Conservation (phyloP, 2,888 invertebrate species). For the Diaprepes abbreviatus region DNA sequence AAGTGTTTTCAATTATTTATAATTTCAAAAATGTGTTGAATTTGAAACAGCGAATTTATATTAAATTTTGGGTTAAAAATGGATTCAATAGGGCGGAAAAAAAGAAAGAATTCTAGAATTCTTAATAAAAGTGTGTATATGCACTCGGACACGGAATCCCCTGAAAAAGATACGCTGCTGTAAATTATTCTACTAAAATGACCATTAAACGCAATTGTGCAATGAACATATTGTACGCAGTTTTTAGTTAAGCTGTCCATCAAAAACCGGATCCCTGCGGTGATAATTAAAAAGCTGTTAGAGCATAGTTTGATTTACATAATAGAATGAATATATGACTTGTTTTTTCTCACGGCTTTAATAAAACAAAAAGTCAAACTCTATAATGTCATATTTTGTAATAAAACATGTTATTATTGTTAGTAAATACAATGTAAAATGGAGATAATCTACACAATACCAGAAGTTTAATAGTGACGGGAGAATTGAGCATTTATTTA, state of each 20-base stretch:
- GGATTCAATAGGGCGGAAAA: no score
- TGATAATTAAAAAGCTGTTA: slow-evolving; percentile 14
- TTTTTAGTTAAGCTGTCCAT: slow-evolving; percentile 4
- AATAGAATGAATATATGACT: neutral
- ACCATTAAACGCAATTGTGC: neutral
- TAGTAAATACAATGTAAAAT: no score
- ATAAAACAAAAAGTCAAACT: neutral
- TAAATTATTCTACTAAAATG: neutral
- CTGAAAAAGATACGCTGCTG: neutral
- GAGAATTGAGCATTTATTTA: no score
- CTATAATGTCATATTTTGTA: neutral
- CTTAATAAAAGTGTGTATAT: no score
- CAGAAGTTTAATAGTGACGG: no score
- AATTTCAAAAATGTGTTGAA: no score
- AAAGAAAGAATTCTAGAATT: no score
- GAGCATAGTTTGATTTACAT: neutral
- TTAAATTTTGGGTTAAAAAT: no score
- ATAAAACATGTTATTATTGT: neutral
- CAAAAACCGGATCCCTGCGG: slow-evolving; percentile 2
- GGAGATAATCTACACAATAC: no score
- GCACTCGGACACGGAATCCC: neutral
- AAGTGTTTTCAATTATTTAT: no score
- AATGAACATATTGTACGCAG: slow-evolving; percentile 3
- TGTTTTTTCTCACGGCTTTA: slow-evolving; percentile 7
- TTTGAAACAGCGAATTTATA: no score